Percentiles rank a stretch among this genome's conserved stretches.
These are phyloP conservation scores for Hemaris fuciformis DNA, from an alignment of 2,888 invertebrate species.

Conservation along the genomic window DNA sequence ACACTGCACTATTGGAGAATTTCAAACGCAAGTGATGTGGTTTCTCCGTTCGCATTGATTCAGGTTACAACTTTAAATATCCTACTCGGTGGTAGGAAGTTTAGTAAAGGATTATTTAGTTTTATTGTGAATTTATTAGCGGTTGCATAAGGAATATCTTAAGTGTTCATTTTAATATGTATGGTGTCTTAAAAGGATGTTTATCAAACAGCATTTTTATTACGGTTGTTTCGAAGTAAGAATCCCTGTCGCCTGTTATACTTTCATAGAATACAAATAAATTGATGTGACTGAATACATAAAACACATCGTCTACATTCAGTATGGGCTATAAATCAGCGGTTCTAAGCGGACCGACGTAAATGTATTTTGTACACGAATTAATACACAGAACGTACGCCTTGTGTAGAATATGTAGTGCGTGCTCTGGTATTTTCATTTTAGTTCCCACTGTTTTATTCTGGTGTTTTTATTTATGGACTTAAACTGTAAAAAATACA, in stretches of 20 bases:
- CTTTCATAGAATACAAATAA: conserved; percentile 6
- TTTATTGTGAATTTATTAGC: not conserved
- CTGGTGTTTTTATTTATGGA: not conserved
- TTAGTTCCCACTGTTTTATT: not conserved
- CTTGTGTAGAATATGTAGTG: not conserved
- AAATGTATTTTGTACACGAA: not conserved
- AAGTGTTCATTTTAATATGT: not conserved
- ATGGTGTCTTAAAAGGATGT: not conserved
- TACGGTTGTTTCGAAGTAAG: not conserved
- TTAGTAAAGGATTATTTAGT: not conserved
- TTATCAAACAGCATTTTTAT: not conserved
- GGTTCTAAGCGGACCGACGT: conserved; percentile 3
- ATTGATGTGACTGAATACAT: conserved; percentile 4
- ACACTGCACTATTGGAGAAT: not conserved
- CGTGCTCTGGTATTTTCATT: conserved; percentile 3
- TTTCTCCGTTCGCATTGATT: not conserved
- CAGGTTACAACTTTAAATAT: not conserved
- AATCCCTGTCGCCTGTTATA: not conserved
- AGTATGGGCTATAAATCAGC: conserved; percentile 5
- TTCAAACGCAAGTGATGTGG: conserved; percentile 2
- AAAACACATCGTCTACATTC: conserved; percentile 1
- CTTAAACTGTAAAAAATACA: not conserved
- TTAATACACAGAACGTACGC: not conserved
- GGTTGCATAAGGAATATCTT: not conserved
- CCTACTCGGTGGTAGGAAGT: not conserved